phyloP scores from a whole-genome alignment of 2,888 invertebrate species.

The Ptilodon capucinus region DNA sequence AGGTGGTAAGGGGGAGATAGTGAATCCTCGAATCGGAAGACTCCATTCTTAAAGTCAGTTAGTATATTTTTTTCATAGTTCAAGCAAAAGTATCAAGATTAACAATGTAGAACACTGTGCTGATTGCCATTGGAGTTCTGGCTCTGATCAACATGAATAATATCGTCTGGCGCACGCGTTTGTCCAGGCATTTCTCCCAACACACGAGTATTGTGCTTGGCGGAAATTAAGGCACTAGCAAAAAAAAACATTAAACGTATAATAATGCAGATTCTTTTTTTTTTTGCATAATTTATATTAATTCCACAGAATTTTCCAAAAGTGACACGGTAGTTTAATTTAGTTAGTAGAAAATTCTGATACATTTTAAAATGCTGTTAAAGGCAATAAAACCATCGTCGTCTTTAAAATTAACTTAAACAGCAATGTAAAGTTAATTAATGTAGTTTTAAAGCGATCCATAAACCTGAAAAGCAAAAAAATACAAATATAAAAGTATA shows the following conservation, averaged over 20 bases:
- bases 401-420: conserved; percentile 64
- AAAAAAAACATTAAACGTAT: not conserved
- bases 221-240: conserved; percentile 53
- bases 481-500: too few species aligned
- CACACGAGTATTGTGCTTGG: conserved; percentile 56
- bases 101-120: conserved; percentile 57
- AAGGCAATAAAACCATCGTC: conserved; percentile 56
- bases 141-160: conserved; percentile 63
- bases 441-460: conserved; percentile 38
- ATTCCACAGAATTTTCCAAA: too few species aligned
- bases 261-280: too few species aligned
- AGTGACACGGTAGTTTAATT: too few species aligned
- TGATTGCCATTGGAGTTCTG: conserved; percentile 49
- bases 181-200: conserved; percentile 55
- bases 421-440: conserved; percentile 44
- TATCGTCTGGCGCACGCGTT: conserved; percentile 44
- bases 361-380: conserved; percentile 59
- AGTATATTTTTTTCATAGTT: conserved; percentile 4
- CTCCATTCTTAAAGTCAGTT: too few species aligned
- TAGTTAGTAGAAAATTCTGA: too few species aligned
- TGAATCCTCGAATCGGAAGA: too few species aligned
- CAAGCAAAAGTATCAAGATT: conserved; percentile 60
- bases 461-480: too few species aligned
- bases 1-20: too few species aligned
- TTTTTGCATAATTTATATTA: too few species aligned